Base-by-base conservation (phyloP, 2,113 vertebrate species). In the Psophia crepitans region DNA sequence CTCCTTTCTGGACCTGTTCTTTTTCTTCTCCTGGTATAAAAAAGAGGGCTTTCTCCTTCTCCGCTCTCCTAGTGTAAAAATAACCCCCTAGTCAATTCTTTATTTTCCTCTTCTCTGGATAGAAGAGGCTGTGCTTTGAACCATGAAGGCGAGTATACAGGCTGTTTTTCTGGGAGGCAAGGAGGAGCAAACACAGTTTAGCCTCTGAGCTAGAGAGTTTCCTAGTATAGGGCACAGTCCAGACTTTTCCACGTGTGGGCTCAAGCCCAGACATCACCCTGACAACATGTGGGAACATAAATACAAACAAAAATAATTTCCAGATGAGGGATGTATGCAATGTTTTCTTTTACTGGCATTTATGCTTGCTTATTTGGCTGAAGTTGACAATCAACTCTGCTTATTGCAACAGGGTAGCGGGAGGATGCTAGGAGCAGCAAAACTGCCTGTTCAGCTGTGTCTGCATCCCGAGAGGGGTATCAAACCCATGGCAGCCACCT, bases 221-320 rank as follows among this genome's bases (percentile, higher is more conserved):
- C 93, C 74, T 93, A 94, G 90, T 65, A 69, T 76, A 88, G 61
- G 76, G 90, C 93, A 89, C 79, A 10, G 74, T 95, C 97, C 87
- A 97, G 88, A 93, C 89, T 94, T 96, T 97, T 95, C 93, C 85
- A 89, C 35, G 0, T 87, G 94, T 94, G 85, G 92, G 97, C 93
- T 86, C 74, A 84, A 93, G 96, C 95, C 95, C 94, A 97, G 95
- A 87, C 89, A 87, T 95, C 84, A 87, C 97, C 96, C 96, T 96
- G 97, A 95, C 96, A 97, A 98, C 95, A 85, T 86, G 81, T 81
- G 92, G 70, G 88, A 96, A 93, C 89, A 97, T 97, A 97, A 97
- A 97, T 96, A 97, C 74, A 97, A 97, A 97, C 95, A 97, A 97
- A 92, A 97, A 96, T 97, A 97, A 97, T 37, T 97, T 97, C 96